phyloP scores from a whole-genome alignment of 1,140 invertebrate genomes.

The Manduca sexta region DNA sequence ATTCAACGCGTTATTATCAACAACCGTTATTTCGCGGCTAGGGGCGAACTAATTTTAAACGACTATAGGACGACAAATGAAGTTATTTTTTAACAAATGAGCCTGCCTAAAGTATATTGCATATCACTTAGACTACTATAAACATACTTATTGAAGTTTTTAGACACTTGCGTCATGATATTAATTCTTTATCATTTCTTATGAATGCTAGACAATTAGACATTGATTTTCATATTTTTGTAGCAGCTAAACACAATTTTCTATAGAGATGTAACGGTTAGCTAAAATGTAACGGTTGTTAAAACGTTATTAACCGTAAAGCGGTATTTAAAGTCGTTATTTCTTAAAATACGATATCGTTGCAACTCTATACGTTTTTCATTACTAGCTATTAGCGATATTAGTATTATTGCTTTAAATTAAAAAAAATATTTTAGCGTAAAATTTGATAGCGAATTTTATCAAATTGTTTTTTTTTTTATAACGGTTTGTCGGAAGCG shows the following conservation, averaged over 20 bases:
- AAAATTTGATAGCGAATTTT: slow-evolving; percentile 58
- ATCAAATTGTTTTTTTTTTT: slow-evolving; percentile 46
- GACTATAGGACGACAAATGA: neutral
- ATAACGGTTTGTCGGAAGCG: slow-evolving; percentile 3
- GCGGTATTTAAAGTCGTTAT: too few relatives aligned
- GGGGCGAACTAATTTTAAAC: neutral
- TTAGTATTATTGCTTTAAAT: slow-evolving; percentile 44
- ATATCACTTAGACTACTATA: slow-evolving; percentile 59
- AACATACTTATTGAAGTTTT: slow-evolving; percentile 18
- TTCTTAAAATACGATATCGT: slow-evolving; percentile 7
- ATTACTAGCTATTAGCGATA: slow-evolving; percentile 16
- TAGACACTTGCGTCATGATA: slow-evolving; percentile 12
- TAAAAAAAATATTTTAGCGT: slow-evolving; percentile 39
- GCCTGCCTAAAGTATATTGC: slow-evolving; percentile 65
- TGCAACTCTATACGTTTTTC: slow-evolving; percentile 16
- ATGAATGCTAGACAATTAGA: slow-evolving; percentile 34
- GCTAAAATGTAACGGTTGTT: too few relatives aligned
- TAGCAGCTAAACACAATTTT: slow-evolving; percentile 13
- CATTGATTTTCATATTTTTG: slow-evolving; percentile 16
- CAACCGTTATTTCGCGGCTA: too few relatives aligned
- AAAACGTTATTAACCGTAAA: too few relatives aligned
- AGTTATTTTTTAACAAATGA: slow-evolving; percentile 28
- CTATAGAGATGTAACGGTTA: slow-evolving; percentile 15
- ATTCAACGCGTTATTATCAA: too few relatives aligned
- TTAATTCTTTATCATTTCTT: slow-evolving; percentile 22